These are phyloP conservation scores for Aleiodes alternator DNA, from an alignment of 2,888 invertebrate species.

Conservation along the genomic window DNA sequence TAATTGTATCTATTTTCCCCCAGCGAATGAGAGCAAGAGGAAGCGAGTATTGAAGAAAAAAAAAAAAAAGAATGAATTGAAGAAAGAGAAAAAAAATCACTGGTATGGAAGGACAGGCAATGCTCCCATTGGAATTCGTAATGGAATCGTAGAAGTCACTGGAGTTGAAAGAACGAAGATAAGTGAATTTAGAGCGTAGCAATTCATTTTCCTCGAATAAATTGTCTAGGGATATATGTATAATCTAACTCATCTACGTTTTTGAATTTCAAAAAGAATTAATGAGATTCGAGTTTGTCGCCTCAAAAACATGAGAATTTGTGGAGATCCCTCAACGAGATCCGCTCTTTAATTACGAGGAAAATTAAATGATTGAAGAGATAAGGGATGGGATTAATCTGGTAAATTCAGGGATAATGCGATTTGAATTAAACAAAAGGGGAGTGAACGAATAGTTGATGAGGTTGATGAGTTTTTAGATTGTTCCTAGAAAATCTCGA, in stretches of 20 bases:
- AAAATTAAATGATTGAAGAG: too few relatives aligned
- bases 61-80: not conserved
- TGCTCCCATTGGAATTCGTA: constrained; percentile 42
- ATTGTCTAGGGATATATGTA: constrained; percentile 40
- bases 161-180: constrained; percentile 48
- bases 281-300: not conserved
- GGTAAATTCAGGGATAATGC: too few relatives aligned
- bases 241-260: constrained; percentile 18
- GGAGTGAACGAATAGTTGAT: too few relatives aligned
- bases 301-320: not conserved
- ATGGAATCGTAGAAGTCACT: constrained; percentile 47
- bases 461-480: too few relatives aligned
- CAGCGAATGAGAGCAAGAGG: not conserved
- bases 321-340: too few relatives aligned
- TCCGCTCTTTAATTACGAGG: too few relatives aligned
- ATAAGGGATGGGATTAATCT: too few relatives aligned
- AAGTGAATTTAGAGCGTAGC: constrained; percentile 53
- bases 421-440: too few relatives aligned
- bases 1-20: constrained; percentile 1
- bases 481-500: too few relatives aligned
- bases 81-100: constrained; percentile 14
- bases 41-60: not conserved
- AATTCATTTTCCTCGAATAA: constrained; percentile 54
- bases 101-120: not conserved
- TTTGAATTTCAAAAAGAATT: constrained; percentile 7